Conservation (phyloP, 2,113 vertebrate genomes). For the Muntiacus reevesi region DNA sequence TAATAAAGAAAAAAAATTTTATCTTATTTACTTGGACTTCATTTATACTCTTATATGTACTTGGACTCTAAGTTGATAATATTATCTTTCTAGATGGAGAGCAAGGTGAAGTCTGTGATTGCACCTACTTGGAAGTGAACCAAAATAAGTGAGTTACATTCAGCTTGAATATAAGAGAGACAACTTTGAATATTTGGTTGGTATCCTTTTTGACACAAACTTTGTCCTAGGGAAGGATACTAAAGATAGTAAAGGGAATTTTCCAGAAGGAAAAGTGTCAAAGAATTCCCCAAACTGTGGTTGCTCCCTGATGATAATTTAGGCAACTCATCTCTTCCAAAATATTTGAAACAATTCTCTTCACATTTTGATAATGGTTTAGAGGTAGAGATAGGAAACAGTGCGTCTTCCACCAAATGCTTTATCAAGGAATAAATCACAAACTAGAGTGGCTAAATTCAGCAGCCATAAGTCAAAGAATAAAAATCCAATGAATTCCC, state of each 20-base stretch:
- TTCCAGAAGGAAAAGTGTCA: not conserved
- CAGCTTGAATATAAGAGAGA: not conserved
- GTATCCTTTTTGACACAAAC: not conserved
- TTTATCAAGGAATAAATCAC: not conserved
- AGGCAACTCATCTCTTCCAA: not conserved
- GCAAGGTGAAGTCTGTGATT: conserved; percentile 81
- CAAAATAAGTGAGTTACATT: conserved; percentile 80
- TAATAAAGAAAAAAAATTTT: not conserved
- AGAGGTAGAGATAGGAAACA: not conserved
- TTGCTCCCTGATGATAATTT: not conserved
- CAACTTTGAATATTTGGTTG: not conserved
- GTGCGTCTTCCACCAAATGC: not conserved
- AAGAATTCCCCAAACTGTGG: not conserved
- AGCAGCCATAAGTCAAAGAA: not conserved
- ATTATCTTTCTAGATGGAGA: conserved; percentile 74
- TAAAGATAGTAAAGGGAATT: not conserved
- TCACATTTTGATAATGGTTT: not conserved
- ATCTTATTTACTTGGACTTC: not conserved
- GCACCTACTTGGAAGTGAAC: conserved; percentile 80
- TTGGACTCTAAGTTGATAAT: not conserved
- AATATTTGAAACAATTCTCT: not conserved
- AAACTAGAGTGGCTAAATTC: not conserved
- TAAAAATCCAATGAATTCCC: not conserved
- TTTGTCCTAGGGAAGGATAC: not conserved
- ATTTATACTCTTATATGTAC: not conserved